Evolutionary conservation across 1,140 invertebrate species (phyloP).

Genomic region (Sycophaga agraensis): DNA sequence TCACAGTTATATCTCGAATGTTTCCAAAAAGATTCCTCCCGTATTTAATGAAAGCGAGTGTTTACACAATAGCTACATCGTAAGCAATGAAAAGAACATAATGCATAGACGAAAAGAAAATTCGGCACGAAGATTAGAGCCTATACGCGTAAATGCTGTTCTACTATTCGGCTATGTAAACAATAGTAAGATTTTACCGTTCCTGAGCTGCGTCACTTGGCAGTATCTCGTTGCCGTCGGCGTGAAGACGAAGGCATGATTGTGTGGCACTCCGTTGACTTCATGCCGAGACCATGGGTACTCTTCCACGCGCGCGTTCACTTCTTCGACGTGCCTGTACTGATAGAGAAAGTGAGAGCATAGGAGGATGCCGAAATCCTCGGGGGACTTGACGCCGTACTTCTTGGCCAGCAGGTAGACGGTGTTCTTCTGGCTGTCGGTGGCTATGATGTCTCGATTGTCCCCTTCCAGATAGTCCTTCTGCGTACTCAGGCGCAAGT

Average conservation of each 20-base stretch:
- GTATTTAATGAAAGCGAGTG: too few relatives aligned
- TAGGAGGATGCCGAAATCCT: constrained; percentile 71
- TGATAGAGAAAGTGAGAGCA: constrained; percentile 72
- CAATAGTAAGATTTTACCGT: too few relatives aligned
- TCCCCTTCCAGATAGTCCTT: constrained; percentile 68
- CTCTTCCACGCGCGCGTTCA: constrained; percentile 67
- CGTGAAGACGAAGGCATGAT: constrained; percentile 72
- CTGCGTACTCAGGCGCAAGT: constrained; percentile 68
- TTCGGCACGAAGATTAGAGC: too few relatives aligned
- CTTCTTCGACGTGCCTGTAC: constrained; percentile 70
- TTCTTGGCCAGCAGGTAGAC: constrained; percentile 79
- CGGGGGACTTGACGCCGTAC: constrained; percentile 71
- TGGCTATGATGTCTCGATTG: constrained; percentile 74
- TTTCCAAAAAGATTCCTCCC: too few relatives aligned
- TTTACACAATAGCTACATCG: too few relatives aligned
- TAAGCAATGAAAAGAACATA: too few relatives aligned
- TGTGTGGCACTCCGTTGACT: constrained; percentile 62
- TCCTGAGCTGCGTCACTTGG: constrained; percentile 64
- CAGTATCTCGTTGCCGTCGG: constrained; percentile 66
- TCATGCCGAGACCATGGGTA: constrained; percentile 72
- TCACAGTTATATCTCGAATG: too few relatives aligned
- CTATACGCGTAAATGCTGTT: too few relatives aligned
- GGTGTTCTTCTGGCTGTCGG: constrained; percentile 81
- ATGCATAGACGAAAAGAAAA: too few relatives aligned
- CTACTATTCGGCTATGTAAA: too few relatives aligned